A percentile compares a stretch with the other conserved stretches of the same genome.
Conservation (phyloP, 2,797 vertebrate species). For the Hydrolagus colliei region DNA sequence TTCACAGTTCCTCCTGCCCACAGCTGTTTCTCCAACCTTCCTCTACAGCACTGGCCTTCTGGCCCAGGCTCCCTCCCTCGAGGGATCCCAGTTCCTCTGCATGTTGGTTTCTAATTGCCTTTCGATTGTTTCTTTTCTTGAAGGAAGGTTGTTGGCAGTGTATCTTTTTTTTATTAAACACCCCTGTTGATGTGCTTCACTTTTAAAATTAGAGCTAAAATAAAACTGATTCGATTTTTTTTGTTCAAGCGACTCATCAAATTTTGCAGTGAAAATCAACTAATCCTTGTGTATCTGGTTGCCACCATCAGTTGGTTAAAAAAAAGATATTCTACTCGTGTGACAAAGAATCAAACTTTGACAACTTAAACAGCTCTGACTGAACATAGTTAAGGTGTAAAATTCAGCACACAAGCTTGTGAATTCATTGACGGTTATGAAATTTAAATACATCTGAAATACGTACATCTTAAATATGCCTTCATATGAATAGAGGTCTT, state of each 20-base stretch:
- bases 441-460: not conserved
- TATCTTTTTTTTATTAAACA: constrained; percentile 66
- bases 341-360: not conserved
- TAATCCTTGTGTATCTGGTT: not conserved
- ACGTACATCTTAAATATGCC: not conserved
- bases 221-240: not conserved
- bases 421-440: not conserved
- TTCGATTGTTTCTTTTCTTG: constrained; percentile 59
- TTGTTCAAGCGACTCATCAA: not conserved
- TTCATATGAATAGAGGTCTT: not conserved
- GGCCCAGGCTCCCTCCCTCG: constrained; percentile 52
- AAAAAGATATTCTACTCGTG: not conserved
- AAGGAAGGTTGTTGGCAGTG: constrained; percentile 69
- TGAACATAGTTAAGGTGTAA: not conserved
- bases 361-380: not conserved
- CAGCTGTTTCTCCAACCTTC: constrained; percentile 41
- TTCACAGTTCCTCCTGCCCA: constrained; percentile 50
- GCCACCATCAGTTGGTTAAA: not conserved
- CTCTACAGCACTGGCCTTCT: constrained; percentile 47
- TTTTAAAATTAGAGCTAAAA: constrained; percentile 46
- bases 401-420: not conserved
- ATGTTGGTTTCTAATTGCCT: constrained; percentile 52
- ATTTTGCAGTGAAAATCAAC: not conserved
- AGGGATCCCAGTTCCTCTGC: constrained; percentile 59
- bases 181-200: constrained; percentile 65